These are phyloP conservation scores for Argyrosomus regius DNA, from an alignment of 2,797 vertebrate genomes.

Conservation along the genomic window DNA sequence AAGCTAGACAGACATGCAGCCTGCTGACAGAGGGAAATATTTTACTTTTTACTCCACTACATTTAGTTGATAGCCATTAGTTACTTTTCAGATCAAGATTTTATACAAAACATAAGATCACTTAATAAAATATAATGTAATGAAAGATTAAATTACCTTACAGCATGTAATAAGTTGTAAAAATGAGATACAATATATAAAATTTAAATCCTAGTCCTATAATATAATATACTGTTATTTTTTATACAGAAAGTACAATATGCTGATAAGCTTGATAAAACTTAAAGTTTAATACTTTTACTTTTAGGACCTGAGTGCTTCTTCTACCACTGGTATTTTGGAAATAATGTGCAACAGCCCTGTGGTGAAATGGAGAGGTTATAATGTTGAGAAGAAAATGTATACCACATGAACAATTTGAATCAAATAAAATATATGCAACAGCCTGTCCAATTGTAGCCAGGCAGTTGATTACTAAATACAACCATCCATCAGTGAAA, in stretches of 20 bases:
- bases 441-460: constrained; percentile 18
- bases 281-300: too few relatives aligned
- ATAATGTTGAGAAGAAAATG: constrained; percentile 26
- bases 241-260: neutral
- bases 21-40: constrained; percentile 33
- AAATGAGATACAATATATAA: neutral
- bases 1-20: constrained; percentile 55
- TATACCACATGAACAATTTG: constrained; percentile 25
- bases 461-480: constrained; percentile 49
- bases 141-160: neutral
- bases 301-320: neutral
- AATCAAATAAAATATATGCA: constrained; percentile 38
- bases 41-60: neutral
- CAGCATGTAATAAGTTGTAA: neutral
- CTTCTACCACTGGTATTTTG: constrained; percentile 19
- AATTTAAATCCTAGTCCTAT: neutral
- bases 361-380: constrained; percentile 25
- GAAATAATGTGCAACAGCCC: constrained; percentile 15
- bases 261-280: neutral
- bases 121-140: neutral
- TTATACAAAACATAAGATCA: constrained; percentile 3
- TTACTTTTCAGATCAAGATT: neutral
- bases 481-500: constrained; percentile 55
- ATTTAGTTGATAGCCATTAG: neutral
- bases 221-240: neutral